These are phyloP conservation scores for Halesus radiatus DNA, from an alignment of 1,140 invertebrate species.

Conservation along the genomic window DNA sequence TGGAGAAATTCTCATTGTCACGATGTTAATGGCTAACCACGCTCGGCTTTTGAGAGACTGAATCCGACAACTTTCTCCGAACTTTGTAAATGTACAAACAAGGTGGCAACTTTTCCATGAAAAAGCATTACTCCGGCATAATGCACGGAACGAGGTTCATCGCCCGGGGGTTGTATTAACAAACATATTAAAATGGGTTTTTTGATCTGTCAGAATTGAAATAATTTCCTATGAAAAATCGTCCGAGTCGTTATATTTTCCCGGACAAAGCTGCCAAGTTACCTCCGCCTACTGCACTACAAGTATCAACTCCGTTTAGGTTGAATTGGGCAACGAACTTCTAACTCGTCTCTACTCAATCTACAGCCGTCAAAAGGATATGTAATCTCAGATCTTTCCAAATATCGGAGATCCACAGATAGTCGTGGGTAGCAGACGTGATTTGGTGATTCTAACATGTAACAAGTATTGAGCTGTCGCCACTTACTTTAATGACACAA, in stretches of 20 bases:
- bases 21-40: conserved; percentile 14
- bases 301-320: background rate
- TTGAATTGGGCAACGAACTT: background rate
- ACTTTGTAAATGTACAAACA: background rate
- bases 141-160: no score
- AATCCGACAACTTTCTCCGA: background rate
- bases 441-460: conserved; percentile 14
- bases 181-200: no score
- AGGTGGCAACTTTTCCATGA: background rate
- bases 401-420: background rate
- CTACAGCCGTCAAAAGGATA: background rate
- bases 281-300: background rate
- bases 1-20: conserved; percentile 34
- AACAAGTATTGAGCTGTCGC: conserved; percentile 14
- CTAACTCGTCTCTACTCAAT: background rate
- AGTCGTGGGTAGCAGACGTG: background rate
- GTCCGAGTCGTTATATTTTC: no score
- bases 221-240: no score
- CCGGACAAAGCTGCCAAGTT: conserved; percentile 3
- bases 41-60: conserved; percentile 8
- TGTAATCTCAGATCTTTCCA: background rate
- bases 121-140: background rate
- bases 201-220: no score
- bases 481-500: conserved; percentile 35
- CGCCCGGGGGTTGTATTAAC: no score